phyloP scores from a whole-genome alignment of 2,113 vertebrate species.

The Amphilophus citrinellus region DNA sequence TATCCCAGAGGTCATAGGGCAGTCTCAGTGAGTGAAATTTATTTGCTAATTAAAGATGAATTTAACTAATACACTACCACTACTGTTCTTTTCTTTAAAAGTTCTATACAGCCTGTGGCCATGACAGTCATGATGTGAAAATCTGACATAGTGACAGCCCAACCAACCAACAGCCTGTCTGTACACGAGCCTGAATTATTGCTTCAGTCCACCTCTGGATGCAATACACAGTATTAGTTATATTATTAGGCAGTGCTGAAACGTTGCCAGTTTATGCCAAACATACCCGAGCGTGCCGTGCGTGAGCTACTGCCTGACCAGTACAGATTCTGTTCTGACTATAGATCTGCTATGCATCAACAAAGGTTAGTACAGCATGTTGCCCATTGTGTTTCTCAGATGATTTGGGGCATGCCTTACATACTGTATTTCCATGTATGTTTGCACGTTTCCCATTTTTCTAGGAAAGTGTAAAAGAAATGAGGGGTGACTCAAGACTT shows the following conservation, averaged over 20 bases:
- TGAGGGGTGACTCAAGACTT: background rate
- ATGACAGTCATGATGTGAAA: background rate
- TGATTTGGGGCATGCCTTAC: background rate
- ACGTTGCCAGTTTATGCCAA: background rate
- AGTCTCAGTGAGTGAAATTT: background rate
- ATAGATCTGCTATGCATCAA: background rate
- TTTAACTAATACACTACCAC: background rate
- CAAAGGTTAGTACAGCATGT: too few species aligned
- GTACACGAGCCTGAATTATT: background rate
- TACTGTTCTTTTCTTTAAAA: background rate
- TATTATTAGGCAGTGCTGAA: background rate
- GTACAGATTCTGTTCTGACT: background rate
- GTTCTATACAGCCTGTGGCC: background rate
- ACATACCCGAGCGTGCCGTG: background rate
- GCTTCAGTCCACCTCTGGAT: background rate
- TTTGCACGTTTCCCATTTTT: background rate
- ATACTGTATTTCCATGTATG: too few species aligned
- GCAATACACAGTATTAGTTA: background rate
- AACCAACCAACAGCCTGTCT: fast-evolving
- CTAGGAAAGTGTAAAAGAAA: background rate
- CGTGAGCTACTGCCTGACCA: background rate
- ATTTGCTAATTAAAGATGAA: background rate
- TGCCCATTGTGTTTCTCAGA: background rate
- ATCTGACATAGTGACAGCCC: background rate
- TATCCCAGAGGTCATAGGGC: background rate